A percentile compares a stretch with the other conserved stretches of the same genome.
Evolutionary conservation across 2,797 vertebrate species (phyloP).

Genomic region (Pelochelys cantorii): DNA sequence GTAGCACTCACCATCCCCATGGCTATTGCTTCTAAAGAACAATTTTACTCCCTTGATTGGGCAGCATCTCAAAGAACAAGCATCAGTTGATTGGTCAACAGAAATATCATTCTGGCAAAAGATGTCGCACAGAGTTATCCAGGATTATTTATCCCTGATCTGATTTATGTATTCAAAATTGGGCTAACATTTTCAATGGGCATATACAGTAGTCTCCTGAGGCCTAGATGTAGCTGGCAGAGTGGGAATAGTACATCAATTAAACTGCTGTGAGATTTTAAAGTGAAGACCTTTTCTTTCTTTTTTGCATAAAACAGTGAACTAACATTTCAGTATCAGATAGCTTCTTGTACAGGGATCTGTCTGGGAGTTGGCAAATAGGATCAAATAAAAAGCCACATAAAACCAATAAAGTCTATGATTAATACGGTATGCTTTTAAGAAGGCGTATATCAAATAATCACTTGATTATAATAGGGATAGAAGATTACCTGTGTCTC

Average conservation of each 20-base stretch:
- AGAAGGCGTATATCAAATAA: neutral
- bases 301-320: neutral
- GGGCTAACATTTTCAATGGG: constrained; percentile 6
- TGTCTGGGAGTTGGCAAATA: neutral
- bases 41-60: neutral
- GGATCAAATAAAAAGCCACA: neutral
- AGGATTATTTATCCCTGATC: constrained; percentile 8
- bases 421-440: neutral
- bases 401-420: neutral
- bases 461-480: neutral
- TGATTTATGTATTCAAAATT: neutral
- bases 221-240: neutral
- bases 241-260: neutral
- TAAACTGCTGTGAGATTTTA: constrained; percentile 1
- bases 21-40: neutral
- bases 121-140: neutral
- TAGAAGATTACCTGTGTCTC: neutral
- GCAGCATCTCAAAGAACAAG: neutral
- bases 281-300: neutral
- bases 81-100: constrained; percentile 22
- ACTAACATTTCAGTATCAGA: neutral
- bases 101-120: constrained; percentile 40
- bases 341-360: neutral
- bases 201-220: neutral
- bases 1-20: neutral